phyloP scores from a whole-genome alignment of 2,888 invertebrate genomes.

The Tipula helvola region DNA sequence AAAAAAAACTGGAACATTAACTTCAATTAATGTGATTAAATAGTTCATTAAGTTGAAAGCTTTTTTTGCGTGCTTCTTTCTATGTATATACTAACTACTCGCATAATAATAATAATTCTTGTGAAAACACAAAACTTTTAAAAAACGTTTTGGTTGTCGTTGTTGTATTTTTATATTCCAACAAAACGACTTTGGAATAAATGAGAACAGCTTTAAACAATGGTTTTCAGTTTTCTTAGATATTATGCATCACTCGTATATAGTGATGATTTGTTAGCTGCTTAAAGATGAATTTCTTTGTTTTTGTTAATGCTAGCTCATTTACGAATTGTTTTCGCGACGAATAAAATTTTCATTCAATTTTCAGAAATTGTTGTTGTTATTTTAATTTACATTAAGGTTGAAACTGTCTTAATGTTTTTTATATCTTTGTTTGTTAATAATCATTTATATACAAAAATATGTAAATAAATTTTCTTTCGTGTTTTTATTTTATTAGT shows the following conservation, averaged over 20 bases:
- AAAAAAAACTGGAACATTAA: neutral
- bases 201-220: neutral
- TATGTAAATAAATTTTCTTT: neutral
- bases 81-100: neutral
- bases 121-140: neutral
- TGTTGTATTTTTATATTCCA: neutral
- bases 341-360: neutral
- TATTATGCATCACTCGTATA: neutral
- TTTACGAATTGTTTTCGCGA: neutral
- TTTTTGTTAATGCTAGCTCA: neutral
- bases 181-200: neutral
- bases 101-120: neutral
- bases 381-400: neutral
- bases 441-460: neutral
- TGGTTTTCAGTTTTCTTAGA: neutral
- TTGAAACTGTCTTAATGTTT: neutral
- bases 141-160: neutral
- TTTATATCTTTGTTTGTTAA: neutral
- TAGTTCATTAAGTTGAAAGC: slow-evolving; percentile 9
- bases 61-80: neutral
- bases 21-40: slow-evolving; percentile 7
- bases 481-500: neutral
- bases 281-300: neutral
- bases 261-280: neutral
- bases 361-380: neutral